Conservation (phyloP, 2,113 vertebrate genomes). For the Nycticryphes semicollaris region DNA sequence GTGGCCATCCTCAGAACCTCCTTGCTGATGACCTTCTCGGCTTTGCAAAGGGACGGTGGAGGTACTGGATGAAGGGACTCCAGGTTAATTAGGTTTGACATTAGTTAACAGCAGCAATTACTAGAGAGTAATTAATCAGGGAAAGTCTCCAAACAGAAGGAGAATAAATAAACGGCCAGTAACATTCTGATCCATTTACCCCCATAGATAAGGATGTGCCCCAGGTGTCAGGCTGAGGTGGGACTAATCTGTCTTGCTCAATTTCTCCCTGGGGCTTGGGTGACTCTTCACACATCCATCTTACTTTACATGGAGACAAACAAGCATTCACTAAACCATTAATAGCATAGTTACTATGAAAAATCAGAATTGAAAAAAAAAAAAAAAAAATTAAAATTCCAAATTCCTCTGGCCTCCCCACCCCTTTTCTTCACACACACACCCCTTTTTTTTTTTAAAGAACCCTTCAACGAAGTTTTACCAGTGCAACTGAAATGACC, state of each 20-base stretch:
- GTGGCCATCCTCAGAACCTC: constrained; percentile 70
- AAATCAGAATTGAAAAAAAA: neutral
- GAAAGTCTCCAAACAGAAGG: constrained; percentile 85
- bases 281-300: constrained; percentile 70
- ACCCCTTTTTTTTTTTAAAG: neutral
- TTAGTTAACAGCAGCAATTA: constrained; percentile 83
- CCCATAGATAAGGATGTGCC: constrained; percentile 71
- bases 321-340: constrained; percentile 46
- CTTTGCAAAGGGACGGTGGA: constrained; percentile 50
- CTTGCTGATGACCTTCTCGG: constrained; percentile 72
- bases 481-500: neutral
- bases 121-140: constrained; percentile 85
- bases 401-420: neutral
- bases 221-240: constrained; percentile 79
- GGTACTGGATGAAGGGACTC: constrained; percentile 64
- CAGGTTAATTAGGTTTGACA: constrained; percentile 84
- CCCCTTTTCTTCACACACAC: neutral
- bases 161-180: constrained; percentile 81
- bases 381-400: neutral
- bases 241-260: constrained; percentile 73
- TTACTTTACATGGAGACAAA: constrained; percentile 53
- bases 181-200: constrained; percentile 70
- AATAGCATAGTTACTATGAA: constrained; percentile 20
- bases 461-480: neutral
- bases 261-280: constrained; percentile 58